Base-by-base conservation (phyloP, 2,113 vertebrate genomes). In the Chloebia gouldiae region DNA sequence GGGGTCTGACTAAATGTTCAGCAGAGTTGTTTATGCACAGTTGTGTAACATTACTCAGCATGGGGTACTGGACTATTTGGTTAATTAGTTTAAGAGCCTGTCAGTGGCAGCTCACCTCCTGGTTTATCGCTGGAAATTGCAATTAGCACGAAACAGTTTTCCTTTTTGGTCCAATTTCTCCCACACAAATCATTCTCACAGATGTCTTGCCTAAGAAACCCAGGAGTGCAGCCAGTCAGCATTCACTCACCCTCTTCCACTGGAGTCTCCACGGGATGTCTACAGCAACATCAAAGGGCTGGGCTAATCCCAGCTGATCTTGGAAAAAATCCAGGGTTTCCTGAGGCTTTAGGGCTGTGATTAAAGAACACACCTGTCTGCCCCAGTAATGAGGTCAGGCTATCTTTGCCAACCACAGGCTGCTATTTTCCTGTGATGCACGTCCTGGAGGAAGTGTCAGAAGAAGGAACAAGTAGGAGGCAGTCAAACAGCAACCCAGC, bases 41-140 rank as follows among this genome's bases (percentile, higher is more conserved):
- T 90, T 97, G 81, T 83, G 83, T 93, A 97, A 96, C 78, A 69
- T 84, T 64, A 89, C 93, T 73, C 95, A 97, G 95, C 86, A 90
- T 86, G 95, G 50, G 89, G 94, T 56, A 82, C 86, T 77, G 92
- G 91, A 92, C 93, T 88, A 28, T 80, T 95, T 86, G 79, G 68
- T 96, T 96, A 97, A 96, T 97, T 97, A 96, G 93, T 97, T 91
- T 81, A 95, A 95, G 77, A 91, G 54, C 59, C 91, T 86, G 65
- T 86, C 90, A 96, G 73, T n/a, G 59, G 76, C 70, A 81, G 82
- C 37, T 96, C 72, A 95, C 77, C 54, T 95, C 51, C 75, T 84
- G 68, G n/a, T 93, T 95, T 93, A 61, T 88, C 82, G 86, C 0
- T 75, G 78, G 75, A 91, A 95, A 65, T 64, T 66, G 53, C 78